These are phyloP conservation scores for Bombus superbus DNA, from an alignment of 1,140 invertebrate genomes.

Conservation along the genomic window DNA sequence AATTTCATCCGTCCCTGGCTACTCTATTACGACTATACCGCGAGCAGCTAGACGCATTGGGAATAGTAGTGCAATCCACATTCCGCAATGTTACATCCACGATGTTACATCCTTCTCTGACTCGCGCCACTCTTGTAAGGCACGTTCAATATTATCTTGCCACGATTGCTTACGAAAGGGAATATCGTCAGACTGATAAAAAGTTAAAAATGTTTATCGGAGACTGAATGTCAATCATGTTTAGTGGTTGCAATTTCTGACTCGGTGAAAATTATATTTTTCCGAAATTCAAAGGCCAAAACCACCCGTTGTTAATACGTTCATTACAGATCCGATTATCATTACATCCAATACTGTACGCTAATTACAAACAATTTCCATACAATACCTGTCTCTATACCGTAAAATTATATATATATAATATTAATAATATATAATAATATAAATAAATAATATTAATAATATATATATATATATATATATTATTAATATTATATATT, in stretches of 20 bases:
- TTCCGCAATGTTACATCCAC: slow-evolving; percentile 51
- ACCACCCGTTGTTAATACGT: too few species aligned
- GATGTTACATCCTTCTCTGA: not conserved
- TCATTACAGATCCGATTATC: too few species aligned
- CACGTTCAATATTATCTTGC: slow-evolving; percentile 45
- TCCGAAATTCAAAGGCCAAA: not conserved
- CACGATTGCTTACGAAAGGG: slow-evolving; percentile 15
- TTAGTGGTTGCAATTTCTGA: not conserved
- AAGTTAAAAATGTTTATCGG: not conserved
- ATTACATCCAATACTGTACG: too few species aligned
- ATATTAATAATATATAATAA: too few species aligned
- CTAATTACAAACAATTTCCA: too few species aligned
- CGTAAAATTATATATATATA: too few species aligned
- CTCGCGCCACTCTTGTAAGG: slow-evolving; percentile 28
- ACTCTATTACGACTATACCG: slow-evolving; percentile 57
- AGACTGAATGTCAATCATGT: not conserved
- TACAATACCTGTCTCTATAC: too few species aligned
- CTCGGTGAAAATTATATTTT: not conserved
- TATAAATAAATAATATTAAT: too few species aligned
- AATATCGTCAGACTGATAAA: slow-evolving; percentile 8
- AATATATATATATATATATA: too few species aligned
- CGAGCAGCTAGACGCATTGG: slow-evolving; percentile 34
- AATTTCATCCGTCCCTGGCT: slow-evolving; percentile 48
- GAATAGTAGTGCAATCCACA: slow-evolving; percentile 46
- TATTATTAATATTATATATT: too few species aligned